These are phyloP conservation scores for Nesogale talazaci DNA, from an alignment of 2,113 vertebrate species.

Conservation along the genomic window DNA sequence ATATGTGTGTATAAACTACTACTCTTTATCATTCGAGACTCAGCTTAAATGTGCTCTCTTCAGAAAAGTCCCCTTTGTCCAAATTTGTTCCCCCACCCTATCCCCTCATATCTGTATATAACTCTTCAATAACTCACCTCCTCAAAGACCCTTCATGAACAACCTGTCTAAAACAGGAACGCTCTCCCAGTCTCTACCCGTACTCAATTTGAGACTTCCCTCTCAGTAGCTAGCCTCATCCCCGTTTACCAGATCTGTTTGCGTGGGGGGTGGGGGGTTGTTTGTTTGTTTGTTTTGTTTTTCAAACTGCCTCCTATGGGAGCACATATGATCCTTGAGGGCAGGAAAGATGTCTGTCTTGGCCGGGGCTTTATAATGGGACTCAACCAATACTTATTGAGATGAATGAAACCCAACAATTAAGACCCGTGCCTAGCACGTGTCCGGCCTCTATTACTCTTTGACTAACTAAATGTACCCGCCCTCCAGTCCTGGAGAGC, in stretches of 20 bases:
- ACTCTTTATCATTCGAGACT: constrained; percentile 29
- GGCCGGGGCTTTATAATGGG: constrained; percentile 53
- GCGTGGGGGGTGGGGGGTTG: background rate
- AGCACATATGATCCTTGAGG: constrained; percentile 60
- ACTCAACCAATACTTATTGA: constrained; percentile 47
- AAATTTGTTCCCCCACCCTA: background rate
- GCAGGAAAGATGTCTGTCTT: constrained; percentile 67
- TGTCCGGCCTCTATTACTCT: constrained; percentile 60
- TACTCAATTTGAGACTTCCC: constrained; percentile 10
- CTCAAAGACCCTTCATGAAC: constrained; percentile 42
- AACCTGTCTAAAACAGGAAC: constrained; percentile 22
- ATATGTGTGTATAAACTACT: background rate
- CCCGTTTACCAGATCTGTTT: constrained; percentile 44
- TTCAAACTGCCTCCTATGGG: constrained; percentile 40
- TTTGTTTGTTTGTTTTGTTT: background rate
- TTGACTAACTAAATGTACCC: constrained; percentile 48
- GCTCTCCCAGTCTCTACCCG: constrained; percentile 23
- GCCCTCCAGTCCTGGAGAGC: constrained; percentile 59
- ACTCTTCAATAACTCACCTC: background rate
- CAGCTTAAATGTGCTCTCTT: constrained; percentile 33
- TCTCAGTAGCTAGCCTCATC: constrained; percentile 53
- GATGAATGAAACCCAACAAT: constrained; percentile 54
- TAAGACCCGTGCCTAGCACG: constrained; percentile 62
- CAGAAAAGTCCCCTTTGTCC: constrained; percentile 34
- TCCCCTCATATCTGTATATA: background rate